Conservation (phyloP, 30 jellyfish, hydroid and myxozoan species). For the Pseudorhiza aurosa region DNA sequence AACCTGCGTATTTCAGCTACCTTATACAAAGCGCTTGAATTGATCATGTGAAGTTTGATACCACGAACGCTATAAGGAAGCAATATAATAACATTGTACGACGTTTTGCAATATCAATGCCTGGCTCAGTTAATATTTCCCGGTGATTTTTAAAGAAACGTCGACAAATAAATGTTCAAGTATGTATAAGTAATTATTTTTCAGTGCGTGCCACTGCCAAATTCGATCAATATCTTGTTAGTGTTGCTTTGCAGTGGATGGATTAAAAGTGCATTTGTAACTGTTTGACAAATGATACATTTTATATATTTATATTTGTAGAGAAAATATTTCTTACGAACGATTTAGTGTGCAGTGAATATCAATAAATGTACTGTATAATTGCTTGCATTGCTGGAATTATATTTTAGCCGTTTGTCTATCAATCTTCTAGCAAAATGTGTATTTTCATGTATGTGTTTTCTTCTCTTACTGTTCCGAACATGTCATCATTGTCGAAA, state of each 20-base stretch:
- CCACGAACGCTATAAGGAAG: no score
- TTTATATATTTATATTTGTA: conserved; percentile 46
- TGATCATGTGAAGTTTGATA: no score
- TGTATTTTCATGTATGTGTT: background rate
- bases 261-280: conserved; percentile 10
- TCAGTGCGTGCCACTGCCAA: background rate
- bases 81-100: no score
- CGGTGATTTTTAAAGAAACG: no score
- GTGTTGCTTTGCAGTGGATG: background rate
- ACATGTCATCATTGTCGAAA: no score
- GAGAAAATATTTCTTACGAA: conserved; percentile 22
- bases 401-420: conserved; percentile 1
- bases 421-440: background rate
- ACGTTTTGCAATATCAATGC: background rate
- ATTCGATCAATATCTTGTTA: background rate
- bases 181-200: no score
- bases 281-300: conserved; percentile 28
- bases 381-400: conserved; percentile 7
- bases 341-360: conserved; percentile 30
- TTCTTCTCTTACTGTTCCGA: background rate
- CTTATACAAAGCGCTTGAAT: no score
- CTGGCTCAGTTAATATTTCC: no score
- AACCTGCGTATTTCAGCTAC: no score
- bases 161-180: no score
- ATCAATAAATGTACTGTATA: background rate